Evolutionary conservation across 1,140 invertebrate genomes (phyloP).

Genomic region (Trypoxylus dichotomus): DNA sequence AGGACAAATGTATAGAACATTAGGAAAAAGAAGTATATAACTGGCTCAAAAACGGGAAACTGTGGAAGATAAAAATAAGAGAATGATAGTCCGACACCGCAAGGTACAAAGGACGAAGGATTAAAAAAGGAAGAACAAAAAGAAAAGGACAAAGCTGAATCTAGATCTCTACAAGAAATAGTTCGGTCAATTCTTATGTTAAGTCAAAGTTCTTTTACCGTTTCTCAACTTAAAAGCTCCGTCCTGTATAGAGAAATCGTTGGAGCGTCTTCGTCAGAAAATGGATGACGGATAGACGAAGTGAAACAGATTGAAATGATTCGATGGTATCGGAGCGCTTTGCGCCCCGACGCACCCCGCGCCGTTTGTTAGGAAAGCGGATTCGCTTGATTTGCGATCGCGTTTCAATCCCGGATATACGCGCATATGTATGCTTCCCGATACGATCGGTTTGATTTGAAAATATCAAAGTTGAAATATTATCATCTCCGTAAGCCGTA

Average conservation of each 20-base stretch:
- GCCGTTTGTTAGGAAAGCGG: not conserved
- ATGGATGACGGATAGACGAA: not conserved
- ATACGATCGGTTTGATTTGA: not conserved
- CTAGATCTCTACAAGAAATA: too few species aligned
- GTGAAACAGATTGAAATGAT: not conserved
- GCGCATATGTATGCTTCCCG: not conserved
- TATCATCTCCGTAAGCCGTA: not conserved
- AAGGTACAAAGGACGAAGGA: too few species aligned
- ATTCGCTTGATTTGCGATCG: not conserved
- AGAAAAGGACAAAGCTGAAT: too few species aligned
- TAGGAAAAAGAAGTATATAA: too few species aligned
- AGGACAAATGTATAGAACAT: too few species aligned
- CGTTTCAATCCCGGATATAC: not conserved
- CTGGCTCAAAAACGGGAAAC: too few species aligned
- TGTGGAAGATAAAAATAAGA: too few species aligned
- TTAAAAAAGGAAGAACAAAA: too few species aligned
- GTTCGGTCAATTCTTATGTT: too few species aligned
- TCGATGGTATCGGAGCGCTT: not conserved
- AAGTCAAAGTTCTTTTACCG: too few species aligned
- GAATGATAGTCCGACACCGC: too few species aligned
- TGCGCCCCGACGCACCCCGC: not conserved
- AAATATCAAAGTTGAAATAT: conserved; percentile 4
- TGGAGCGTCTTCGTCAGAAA: not conserved
- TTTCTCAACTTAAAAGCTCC: too few species aligned
- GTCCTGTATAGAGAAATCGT: not conserved